Evolutionary conservation across 2,797 vertebrate genomes (phyloP).

Genomic region (Sarcoramphus papa): DNA sequence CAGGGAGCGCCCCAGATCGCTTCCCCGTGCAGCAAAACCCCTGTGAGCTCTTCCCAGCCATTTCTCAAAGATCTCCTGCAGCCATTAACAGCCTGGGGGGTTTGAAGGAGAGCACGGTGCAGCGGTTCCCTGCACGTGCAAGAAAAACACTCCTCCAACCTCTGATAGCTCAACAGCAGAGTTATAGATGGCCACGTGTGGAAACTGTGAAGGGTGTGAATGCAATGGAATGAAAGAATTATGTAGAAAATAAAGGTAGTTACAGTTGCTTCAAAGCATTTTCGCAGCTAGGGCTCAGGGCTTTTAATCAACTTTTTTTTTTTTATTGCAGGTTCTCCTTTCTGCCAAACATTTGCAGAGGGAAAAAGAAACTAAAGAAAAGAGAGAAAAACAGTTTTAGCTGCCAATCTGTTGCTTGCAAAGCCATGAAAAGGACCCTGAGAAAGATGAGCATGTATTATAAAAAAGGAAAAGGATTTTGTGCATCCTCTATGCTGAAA

Average conservation of each 20-base stretch:
- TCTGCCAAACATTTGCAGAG: constrained; percentile 30
- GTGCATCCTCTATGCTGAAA: neutral
- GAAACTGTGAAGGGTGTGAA: neutral
- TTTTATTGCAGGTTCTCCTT: neutral
- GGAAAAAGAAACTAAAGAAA: neutral
- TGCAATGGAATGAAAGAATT: neutral
- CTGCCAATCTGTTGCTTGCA: constrained; percentile 41
- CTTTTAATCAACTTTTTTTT: constrained; percentile 2
- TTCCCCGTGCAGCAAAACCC: rapidly evolving
- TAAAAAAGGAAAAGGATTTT: neutral
- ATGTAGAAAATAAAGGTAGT: constrained; percentile 28
- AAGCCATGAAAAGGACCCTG: neutral
- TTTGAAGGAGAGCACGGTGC: rapidly evolving
- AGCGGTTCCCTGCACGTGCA: rapidly evolving
- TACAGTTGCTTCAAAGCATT: constrained; percentile 35
- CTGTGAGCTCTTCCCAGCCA: rapidly evolving
- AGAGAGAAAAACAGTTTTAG: neutral
- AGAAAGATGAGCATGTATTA: neutral
- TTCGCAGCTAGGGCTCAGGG: neutral
- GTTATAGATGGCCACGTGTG: rapidly evolving
- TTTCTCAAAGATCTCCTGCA: neutral
- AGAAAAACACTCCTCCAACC: rapidly evolving
- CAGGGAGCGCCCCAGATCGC: rapidly evolving
- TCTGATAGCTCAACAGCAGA: neutral
- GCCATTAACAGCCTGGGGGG: neutral